Percentiles rank a stretch among this genome's conserved stretches.
phyloP scores from a whole-genome alignment of 2,797 vertebrate genomes.

The Xiphophorus birchmanni region DNA sequence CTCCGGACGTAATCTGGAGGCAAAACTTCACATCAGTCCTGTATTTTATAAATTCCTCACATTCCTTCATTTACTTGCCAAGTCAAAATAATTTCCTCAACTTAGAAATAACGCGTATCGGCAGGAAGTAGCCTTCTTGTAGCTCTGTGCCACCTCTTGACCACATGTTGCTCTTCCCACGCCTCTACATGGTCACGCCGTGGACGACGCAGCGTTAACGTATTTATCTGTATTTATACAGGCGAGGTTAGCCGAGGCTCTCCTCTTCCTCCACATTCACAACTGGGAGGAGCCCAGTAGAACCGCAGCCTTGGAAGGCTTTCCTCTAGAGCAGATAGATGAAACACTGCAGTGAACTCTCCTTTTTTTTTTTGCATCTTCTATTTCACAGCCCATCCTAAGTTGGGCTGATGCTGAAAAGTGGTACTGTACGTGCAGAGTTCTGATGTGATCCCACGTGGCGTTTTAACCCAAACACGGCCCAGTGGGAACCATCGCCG shows the following conservation, averaged over 20 bases:
- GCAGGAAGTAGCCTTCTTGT: conserved; percentile 72
- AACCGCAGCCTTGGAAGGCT: conserved; percentile 26
- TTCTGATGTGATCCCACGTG: conserved; percentile 25
- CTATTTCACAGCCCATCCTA: not conserved
- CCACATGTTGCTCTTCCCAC: conserved; percentile 8
- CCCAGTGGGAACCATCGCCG: conserved; percentile 46
- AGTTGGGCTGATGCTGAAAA: not conserved
- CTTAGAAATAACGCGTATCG: conserved; percentile 58
- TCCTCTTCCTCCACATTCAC: conserved; percentile 21
- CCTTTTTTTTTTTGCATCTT: not conserved
- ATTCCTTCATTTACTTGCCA: conserved; percentile 27
- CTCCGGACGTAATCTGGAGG: not conserved
- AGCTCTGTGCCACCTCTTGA: conserved; percentile 39
- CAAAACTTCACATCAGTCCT: not conserved
- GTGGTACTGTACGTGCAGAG: not conserved
- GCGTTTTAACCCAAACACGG: conserved; percentile 52
- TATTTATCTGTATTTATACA: conserved; percentile 64
- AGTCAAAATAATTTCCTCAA: conserved; percentile 57
- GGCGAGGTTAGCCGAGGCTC: conserved; percentile 28
- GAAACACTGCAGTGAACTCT: not conserved
- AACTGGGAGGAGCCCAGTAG: conserved; percentile 36
- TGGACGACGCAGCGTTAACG: not conserved
- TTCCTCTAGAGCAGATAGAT: not conserved
- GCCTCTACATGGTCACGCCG: not conserved
- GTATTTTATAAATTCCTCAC: not conserved